Percentiles rank a stretch among this genome's conserved stretches.
Evolutionary conservation across 2,888 invertebrate genomes (phyloP).

Genomic region (Pseudeuparius sepicola): DNA sequence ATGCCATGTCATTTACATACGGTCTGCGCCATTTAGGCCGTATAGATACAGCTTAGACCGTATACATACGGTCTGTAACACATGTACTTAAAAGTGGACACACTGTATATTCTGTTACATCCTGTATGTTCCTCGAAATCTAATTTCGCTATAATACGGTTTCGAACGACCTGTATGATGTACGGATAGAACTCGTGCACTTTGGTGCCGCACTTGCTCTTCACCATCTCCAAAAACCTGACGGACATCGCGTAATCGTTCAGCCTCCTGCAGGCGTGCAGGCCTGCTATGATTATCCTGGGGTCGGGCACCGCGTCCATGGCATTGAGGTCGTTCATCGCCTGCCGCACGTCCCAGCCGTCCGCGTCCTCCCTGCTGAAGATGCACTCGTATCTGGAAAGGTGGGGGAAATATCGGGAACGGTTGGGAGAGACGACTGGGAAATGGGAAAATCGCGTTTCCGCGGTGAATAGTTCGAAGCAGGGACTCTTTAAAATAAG

Average conservation of each 20-base stretch:
- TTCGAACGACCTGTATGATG: slow-evolving; percentile 51
- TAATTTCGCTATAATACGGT: no score
- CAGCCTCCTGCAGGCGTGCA: slow-evolving; percentile 52
- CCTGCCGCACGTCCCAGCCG: slow-evolving; percentile 61
- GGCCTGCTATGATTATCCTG: slow-evolving; percentile 9
- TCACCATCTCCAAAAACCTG: slow-evolving; percentile 80
- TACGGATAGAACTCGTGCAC: slow-evolving; percentile 77
- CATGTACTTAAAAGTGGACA: no score
- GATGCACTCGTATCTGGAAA: slow-evolving; percentile 62
- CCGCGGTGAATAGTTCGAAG: no score
- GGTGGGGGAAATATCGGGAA: neutral
- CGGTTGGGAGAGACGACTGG: neutral
- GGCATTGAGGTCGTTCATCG: slow-evolving; percentile 44
- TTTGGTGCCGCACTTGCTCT: slow-evolving; percentile 72
- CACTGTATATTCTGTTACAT: no score
- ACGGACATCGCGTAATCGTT: slow-evolving; percentile 57
- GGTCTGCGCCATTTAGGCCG: no score
- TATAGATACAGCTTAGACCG: no score
- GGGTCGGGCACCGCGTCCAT: slow-evolving; percentile 46
- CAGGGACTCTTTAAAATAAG: no score
- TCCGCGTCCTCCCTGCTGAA: slow-evolving; percentile 82
- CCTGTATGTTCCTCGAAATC: no score
- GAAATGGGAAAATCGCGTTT: no score
- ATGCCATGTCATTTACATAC: no score
- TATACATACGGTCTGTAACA: no score